Conservation (phyloP, 2,797 vertebrate species). For the Halcyon smyrnensis region DNA sequence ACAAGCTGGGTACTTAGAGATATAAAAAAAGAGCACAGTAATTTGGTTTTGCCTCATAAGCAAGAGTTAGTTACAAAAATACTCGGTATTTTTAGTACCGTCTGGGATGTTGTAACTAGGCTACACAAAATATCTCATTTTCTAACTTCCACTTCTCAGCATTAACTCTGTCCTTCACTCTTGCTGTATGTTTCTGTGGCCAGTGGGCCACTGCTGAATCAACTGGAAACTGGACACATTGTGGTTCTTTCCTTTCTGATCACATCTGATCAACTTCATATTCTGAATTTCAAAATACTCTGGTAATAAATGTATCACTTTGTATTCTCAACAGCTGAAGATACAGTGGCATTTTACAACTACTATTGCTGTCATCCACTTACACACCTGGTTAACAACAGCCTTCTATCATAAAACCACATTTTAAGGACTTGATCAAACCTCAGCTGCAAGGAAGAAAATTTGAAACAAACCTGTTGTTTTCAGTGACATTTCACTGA, state of each 20-base stretch:
- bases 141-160: neutral
- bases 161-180: neutral
- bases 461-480: neutral
- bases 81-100: conserved; percentile 40
- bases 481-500: neutral
- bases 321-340: neutral
- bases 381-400: neutral
- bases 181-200: neutral
- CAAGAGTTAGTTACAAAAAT: conserved; percentile 32
- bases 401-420: neutral
- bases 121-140: neutral
- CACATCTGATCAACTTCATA: neutral
- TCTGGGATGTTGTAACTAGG: neutral
- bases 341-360: neutral
- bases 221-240: neutral
- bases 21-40: neutral
- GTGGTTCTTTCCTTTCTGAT: neutral
- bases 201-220: neutral
- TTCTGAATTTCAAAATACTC: conserved; percentile 34
- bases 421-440: neutral
- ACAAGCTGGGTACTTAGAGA: neutral
- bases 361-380: neutral
- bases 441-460: neutral
- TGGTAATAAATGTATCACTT: neutral
- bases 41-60: conserved; percentile 46